These are phyloP conservation scores for Xenopus tropicalis DNA, from an alignment of 2,113 vertebrate genomes.

Conservation along the genomic window DNA sequence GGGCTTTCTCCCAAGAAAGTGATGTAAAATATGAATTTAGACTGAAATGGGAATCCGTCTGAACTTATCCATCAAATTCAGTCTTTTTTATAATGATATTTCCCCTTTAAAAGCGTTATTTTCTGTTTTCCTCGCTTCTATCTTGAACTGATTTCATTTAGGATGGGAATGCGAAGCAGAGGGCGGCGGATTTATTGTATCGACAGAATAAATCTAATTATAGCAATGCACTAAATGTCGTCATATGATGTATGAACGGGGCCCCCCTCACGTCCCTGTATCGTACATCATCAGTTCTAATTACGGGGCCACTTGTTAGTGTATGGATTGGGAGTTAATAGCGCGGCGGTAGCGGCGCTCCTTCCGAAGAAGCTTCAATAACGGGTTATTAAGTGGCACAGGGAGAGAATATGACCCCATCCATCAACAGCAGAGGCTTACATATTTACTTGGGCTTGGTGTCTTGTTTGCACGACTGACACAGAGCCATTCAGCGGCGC, in stretches of 20 bases:
- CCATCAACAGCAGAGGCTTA: not conserved
- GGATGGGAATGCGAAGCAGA: constrained; percentile 12
- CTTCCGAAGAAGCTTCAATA: not conserved
- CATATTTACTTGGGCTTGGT: not conserved
- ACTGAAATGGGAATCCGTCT: no score
- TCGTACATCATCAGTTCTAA: not conserved
- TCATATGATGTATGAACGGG: constrained; percentile 7
- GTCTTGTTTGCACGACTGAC: not conserved
- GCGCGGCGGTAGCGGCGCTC: not conserved
- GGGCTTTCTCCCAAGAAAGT: no score
- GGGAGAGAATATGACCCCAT: not conserved
- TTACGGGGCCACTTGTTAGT: not conserved
- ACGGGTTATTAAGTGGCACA: not conserved
- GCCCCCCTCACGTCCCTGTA: not conserved
- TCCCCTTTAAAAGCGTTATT: no score
- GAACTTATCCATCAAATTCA: no score
- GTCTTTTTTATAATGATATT: no score
- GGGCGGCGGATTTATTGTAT: constrained; percentile 19
- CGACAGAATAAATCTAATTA: constrained; percentile 23
- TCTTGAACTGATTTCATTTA: constrained; percentile 18
- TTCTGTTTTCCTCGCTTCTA: no score
- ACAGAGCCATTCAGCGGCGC: not conserved
- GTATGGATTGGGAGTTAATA: not conserved
- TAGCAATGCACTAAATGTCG: constrained; percentile 4
- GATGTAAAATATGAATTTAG: no score